Conservation (phyloP, 1,140 invertebrate genomes). For the Rhopalosiphum padi region DNA sequence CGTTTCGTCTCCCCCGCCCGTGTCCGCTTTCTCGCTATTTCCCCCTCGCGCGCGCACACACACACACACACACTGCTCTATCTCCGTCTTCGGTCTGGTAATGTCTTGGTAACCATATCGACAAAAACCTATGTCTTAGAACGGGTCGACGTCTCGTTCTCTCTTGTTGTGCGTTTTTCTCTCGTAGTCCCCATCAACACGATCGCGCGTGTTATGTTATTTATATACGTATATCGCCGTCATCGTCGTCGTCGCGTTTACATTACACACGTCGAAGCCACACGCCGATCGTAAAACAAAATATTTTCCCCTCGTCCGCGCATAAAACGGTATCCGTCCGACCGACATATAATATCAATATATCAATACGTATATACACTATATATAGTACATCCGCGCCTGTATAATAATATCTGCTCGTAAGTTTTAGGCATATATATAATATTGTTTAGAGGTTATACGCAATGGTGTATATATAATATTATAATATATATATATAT, state of each 20-base stretch:
- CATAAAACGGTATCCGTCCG: background rate
- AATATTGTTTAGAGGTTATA: background rate
- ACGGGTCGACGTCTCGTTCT: background rate
- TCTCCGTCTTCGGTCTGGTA: background rate
- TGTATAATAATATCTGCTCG: background rate
- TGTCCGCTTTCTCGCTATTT: background rate
- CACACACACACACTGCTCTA: background rate
- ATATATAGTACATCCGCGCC: background rate
- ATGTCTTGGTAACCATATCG: background rate
- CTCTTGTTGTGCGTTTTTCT: background rate
- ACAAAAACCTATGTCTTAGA: conserved; percentile 11
- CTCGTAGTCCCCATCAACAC: conserved; percentile 1
- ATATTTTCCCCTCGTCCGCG: background rate
- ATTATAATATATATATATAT: background rate
- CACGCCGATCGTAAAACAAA: conserved; percentile 26
- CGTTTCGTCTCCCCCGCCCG: background rate
- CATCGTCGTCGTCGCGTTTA: background rate
- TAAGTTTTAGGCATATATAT: background rate
- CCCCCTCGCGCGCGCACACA: background rate
- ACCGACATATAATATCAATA: background rate
- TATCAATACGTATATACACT: background rate
- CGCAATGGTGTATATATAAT: background rate
- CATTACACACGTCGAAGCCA: conserved; percentile 21
- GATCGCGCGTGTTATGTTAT: background rate
- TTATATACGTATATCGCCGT: too few relatives aligned